Conservation (phyloP, 2,797 vertebrate genomes). For the Tinamus major region DNA sequence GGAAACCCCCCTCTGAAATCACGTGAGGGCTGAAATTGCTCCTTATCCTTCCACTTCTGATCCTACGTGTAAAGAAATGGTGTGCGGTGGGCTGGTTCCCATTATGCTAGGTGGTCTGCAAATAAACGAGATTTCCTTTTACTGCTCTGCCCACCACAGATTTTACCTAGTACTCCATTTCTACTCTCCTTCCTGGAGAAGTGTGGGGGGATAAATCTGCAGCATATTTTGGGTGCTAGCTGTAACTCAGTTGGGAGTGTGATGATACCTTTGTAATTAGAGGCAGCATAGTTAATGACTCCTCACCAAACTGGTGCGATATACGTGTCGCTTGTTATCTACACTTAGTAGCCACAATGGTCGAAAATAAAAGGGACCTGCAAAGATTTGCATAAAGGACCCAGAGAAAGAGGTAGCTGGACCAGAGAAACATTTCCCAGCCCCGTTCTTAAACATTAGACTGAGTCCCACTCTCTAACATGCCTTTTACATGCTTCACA, state of each 20-base stretch:
- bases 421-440: neutral
- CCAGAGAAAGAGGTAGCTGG: neutral
- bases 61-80: neutral
- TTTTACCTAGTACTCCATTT: neutral
- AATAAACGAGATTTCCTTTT: neutral
- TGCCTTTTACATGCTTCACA: neutral
- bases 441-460: neutral
- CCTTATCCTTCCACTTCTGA: neutral
- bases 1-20: neutral
- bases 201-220: neutral
- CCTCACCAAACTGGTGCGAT: neutral
- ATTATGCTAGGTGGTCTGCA: neutral
- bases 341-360: neutral
- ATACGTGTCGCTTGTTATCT: neutral
- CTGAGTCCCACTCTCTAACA: neutral
- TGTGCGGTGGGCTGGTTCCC: neutral
- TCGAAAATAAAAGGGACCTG: neutral
- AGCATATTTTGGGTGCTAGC: neutral
- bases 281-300: neutral
- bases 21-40: neutral
- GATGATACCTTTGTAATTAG: neutral
- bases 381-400: neutral
- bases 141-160: neutral
- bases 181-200: neutral
- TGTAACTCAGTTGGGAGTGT: neutral